A percentile compares a stretch with the other conserved stretches of the same genome.
phyloP scores from a whole-genome alignment of 2,113 vertebrate species.

The Coryphaenoides rupestris region DNA sequence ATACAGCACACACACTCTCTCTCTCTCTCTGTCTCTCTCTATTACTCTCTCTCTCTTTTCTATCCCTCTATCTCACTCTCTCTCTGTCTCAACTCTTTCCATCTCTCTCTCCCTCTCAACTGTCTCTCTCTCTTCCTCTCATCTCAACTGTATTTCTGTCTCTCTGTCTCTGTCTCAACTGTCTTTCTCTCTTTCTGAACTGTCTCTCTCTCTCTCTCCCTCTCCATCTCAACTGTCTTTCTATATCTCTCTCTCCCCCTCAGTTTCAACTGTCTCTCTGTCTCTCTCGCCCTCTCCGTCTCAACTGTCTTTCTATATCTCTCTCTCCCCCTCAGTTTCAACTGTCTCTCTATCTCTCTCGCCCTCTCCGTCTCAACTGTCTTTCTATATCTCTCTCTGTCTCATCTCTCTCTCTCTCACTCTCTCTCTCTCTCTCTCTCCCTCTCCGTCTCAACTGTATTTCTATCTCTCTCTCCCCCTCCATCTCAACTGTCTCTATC shows the following conservation, averaged over 20 bases:
- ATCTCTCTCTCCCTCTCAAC: conserved; percentile 7
- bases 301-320: too few relatives aligned
- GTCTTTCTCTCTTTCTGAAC: conserved; percentile 24
- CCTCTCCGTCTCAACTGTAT: background rate
- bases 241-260: conserved; percentile 1
- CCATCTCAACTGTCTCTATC: too few relatives aligned
- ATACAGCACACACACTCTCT: background rate
- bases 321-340: too few relatives aligned
- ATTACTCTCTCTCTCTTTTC: too few relatives aligned
- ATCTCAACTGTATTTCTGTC: too few relatives aligned
- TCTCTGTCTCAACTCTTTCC: too few relatives aligned
- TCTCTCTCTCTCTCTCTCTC: conserved; percentile 4
- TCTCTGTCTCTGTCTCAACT: conserved; percentile 21
- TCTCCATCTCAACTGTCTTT: conserved; percentile 18
- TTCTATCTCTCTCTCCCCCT: background rate
- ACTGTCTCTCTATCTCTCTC: too few relatives aligned
- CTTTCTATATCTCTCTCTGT: too few relatives aligned
- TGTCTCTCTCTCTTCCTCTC: too few relatives aligned
- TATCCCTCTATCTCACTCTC: background rate
- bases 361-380: too few relatives aligned
- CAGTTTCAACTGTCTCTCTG: background rate
- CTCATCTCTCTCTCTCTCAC: too few relatives aligned
- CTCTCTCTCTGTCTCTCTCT: conserved; percentile 31
- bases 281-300: background rate
- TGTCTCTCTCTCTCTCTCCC: conserved; percentile 8